phyloP scores from a whole-genome alignment of 2,113 vertebrate genomes.

The Diphyllodes magnificus region DNA sequence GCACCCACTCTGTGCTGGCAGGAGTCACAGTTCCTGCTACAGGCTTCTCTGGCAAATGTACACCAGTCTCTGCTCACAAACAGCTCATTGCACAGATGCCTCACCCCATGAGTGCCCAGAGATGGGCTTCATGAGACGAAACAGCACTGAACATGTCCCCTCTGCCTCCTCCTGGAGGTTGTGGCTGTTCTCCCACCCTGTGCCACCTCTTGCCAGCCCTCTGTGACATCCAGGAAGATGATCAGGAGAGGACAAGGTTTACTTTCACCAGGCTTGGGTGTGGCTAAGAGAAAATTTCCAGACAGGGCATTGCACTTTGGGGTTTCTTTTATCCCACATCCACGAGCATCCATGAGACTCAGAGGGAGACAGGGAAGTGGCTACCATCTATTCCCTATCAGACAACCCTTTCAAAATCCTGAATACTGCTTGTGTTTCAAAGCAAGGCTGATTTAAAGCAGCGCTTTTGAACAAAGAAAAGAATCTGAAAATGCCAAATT shows the following conservation, averaged over 20 bases:
- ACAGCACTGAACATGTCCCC: neutral
- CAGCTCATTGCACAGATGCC: neutral
- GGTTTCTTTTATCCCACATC: neutral
- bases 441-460: neutral
- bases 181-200: neutral
- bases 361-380: neutral
- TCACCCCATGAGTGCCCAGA: neutral
- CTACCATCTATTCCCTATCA: neutral
- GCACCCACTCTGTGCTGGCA: fast-evolving
- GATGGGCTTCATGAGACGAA: neutral
- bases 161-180: neutral
- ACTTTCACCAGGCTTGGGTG: neutral
- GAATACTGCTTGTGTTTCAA: neutral
- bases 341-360: neutral
- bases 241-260: neutral
- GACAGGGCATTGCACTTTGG: neutral
- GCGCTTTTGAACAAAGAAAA: neutral
- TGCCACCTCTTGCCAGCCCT: neutral
- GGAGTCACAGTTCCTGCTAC: neutral
- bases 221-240: neutral
- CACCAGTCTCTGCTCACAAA: neutral
- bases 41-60: fast-evolving
- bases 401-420: neutral
- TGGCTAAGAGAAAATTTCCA: neutral
- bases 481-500: neutral